Evolutionary conservation across 2,113 vertebrate genomes (phyloP), one percentile per base, ranked within the genome.

Genomic region (Calonectris borealis): DNA sequence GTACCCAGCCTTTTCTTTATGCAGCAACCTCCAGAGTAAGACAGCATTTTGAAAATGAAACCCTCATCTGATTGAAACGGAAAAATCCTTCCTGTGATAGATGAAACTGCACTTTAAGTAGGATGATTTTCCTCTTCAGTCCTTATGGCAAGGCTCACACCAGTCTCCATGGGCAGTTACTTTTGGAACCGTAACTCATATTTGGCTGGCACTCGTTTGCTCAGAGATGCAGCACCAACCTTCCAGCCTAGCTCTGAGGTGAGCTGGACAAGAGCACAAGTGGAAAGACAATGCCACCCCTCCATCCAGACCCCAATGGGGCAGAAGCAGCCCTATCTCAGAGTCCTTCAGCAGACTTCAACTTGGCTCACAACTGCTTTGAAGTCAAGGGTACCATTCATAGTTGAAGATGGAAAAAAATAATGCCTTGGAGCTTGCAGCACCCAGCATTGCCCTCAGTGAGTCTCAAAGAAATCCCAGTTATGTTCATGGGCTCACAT

Each of bases 131-230:
- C 16, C 9, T 77, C 68, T 90, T 32, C 40, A 70, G 14, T 65
- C 44, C 7, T 71, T 71, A 70, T 0, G 1, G 15, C 36, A 85
- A 83, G 42, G 16, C n/a, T 72, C 25, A 57, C 8, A 42, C 1
- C 7, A 16, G 5, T 42, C n/a, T 71, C 48, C 26, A n/a, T 0
- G 0, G 25, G 6, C 10, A 52, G 34, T 2, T 25, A 7, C 10
- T 91, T 70, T 58, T 44, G 20, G 38, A 92, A 52, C 6, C 0
- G 0, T 10, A 2, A 11, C 10, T 79, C 58, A 60, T 1, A 21
- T 52, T 44, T 44, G 25, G 9, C 21, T 57, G 36, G 25, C 13
- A 44, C 14, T 54, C 0, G 0, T 64, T 44, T 71, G 25, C 10
- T 91, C 48, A 76, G 49, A 48, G 26, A 16, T 72, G 8, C 11